Base-by-base conservation (phyloP, 2,113 vertebrate species). In the Lepisosteus oculatus region DNA sequence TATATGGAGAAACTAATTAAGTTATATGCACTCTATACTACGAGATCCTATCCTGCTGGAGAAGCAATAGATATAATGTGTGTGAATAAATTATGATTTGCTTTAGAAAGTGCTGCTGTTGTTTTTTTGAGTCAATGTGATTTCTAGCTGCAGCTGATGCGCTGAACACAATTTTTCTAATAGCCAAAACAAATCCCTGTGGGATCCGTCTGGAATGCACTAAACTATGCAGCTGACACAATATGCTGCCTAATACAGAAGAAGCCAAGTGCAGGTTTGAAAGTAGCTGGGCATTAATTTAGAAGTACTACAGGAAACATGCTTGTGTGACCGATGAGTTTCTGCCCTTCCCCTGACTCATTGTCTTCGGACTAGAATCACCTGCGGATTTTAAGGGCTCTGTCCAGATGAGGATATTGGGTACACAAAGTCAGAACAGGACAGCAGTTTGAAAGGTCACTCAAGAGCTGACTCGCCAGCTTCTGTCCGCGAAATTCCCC, bases 161-260 rank as follows among this genome's bases (percentile, higher is more conserved):
- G 74, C 15, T 69, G 68, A 70, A 72, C 87, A 76, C 77, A 80
- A 74, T 73, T 76, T 69, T 71, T 83, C 75, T 72, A 62, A 71
- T 77, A 74, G 80, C 72, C 76, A 73, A 51, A 56, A 43, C 29
- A 29, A 29, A 29, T 29, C 29, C 2, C 29, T 29, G 29, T 29
- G 29, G 29, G 29, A 29, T 29, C 29, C 29, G 29, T 29, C 29
- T 29, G 29, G 29, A 29, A 29, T 77, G 64, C 74, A 76, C 75
- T 84, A 73, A 43, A 59, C 70, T 47, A 75, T 86, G 81, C 86
- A 89, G 89, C 83, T 87, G 87, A 86, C 68, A 62, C 68, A 76
- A 73, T 67, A 80, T 66, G 62, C 74, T 81, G 71, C 61, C 68
- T 70, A 73, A 83, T 55, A 76, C 65, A 71, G 62, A 72, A 44